Conservation (phyloP, 2,113 vertebrate genomes). For the Columba livia region DNA sequence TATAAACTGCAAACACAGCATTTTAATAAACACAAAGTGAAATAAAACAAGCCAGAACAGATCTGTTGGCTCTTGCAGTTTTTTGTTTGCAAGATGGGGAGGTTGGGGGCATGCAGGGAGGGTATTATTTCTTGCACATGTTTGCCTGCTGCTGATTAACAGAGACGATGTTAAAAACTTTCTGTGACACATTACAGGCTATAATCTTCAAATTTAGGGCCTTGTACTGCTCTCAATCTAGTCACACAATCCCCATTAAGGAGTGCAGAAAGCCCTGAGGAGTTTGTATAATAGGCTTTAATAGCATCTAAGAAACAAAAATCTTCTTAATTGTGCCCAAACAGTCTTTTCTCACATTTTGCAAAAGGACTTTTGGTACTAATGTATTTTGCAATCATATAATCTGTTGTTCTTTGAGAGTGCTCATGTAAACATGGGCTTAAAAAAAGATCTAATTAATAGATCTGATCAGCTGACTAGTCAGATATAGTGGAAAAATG, state of each 20-base stretch:
- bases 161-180: background rate
- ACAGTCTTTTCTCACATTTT: background rate
- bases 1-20: conserved; percentile 45
- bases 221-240: background rate
- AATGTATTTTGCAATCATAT: background rate
- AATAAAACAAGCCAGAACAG: conserved; percentile 58
- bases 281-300: background rate
- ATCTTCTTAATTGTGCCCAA: background rate
- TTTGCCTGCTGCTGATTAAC: conserved; percentile 43
- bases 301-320: background rate
- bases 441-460: background rate
- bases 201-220: conserved; percentile 22
- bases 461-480: background rate
- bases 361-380: background rate
- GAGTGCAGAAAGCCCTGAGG: background rate
- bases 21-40: conserved; percentile 52
- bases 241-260: background rate
- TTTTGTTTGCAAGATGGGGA: conserved; percentile 25
- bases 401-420: background rate
- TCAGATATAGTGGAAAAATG: background rate
- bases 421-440: background rate
- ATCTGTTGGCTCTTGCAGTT: conserved; percentile 16
- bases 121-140: conserved; percentile 19
- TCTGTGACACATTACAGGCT: background rate
- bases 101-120: background rate